Evolutionary conservation across 2,113 vertebrate species (phyloP), one percentile per base, ranked within the genome.

Genomic region (Pyxicephalus adspersus): DNA sequence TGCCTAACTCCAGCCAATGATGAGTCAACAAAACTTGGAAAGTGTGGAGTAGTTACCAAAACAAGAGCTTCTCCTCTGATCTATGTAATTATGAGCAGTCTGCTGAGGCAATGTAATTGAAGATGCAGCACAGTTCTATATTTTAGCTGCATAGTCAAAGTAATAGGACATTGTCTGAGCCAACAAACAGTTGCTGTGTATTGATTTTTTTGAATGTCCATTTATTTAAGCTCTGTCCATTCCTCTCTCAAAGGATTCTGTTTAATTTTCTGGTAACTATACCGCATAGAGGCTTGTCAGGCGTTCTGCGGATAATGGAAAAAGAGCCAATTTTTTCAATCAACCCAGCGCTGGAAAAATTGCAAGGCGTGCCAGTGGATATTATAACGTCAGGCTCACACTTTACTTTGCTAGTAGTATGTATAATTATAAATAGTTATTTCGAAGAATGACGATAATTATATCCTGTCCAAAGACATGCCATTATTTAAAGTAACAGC

Each of bases 291-390:
- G 58, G 66, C 64, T 67, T 72, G 73, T 82, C 80, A 77, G 19
- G 81, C 87, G 90, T 86, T 86, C 84, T 65, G 80, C 58, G 65
- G 84, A 86, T 82, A 86, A 89, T 81, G 83, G 72, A 89, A 87
- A 88, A 77, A 58, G 86, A 89, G 85, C 84, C 79, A 86, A 50
- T n/a, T 78, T 65, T 85, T 57, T 52, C 54, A 50, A 31, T 76
- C 73, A 83, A 74, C 79, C 75, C 84, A 71, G 11, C 75, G 85
- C 23, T 45, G 38, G 2, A 81, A 34, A 71, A 65, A 61, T 31
- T 45, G 38, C 38, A 8, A 13, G 8, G 38, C 38, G 15, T 45
- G 38, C 38, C 9, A 45, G 38, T 2, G 38, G 38, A 45, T 45
- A 65, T 31, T 60, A 60, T 23, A 60, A 20, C 57, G 20, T 20